These are phyloP conservation scores for Drosophila sp. DNA, from an alignment of 1,140 invertebrate genomes.

Conservation along the genomic window DNA sequence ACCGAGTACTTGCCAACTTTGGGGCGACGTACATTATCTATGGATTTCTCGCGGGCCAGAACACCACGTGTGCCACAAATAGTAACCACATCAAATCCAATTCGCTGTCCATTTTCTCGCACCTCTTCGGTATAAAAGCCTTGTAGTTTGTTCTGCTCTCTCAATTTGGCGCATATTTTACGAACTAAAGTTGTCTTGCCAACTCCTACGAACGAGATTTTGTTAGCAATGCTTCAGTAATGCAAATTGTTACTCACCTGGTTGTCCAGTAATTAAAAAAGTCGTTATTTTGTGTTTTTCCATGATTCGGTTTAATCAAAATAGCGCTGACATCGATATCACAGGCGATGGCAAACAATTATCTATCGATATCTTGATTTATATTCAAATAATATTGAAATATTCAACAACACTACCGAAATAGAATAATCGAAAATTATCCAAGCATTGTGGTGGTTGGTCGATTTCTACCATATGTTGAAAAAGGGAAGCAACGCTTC, in stretches of 20 bases:
- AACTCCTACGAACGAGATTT: conserved; percentile 28
- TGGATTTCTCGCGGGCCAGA: conserved; percentile 35
- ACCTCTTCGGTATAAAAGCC: conserved; percentile 72
- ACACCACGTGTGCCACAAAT: conserved; percentile 44
- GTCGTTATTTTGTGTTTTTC: conserved; percentile 21
- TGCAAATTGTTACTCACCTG: conserved; percentile 31
- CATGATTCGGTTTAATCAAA: conserved; percentile 22
- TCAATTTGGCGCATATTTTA: conserved; percentile 43
- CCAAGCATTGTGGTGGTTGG: conserved; percentile 7
- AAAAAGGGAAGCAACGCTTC: conserved; percentile 10
- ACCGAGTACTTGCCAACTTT: conserved; percentile 67
- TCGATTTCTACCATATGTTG: conserved; percentile 25
- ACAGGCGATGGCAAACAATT: too few species aligned
- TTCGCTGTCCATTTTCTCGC: conserved; percentile 34
- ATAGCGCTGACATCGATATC: neutral
- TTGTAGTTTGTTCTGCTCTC: conserved; percentile 1
- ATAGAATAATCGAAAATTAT: neutral
- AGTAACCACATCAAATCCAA: conserved; percentile 66
- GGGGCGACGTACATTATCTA: conserved; percentile 28
- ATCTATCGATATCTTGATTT: neutral
- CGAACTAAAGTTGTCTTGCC: conserved; percentile 65
- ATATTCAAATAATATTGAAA: too few species aligned
- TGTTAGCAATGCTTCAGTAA: neutral
- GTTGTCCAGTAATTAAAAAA: conserved; percentile 56
- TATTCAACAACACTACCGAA: neutral